Percentiles rank a stretch among this genome's conserved stretches.
phyloP scores from a whole-genome alignment of 2,113 vertebrate species.

The Pteropus alecto region DNA sequence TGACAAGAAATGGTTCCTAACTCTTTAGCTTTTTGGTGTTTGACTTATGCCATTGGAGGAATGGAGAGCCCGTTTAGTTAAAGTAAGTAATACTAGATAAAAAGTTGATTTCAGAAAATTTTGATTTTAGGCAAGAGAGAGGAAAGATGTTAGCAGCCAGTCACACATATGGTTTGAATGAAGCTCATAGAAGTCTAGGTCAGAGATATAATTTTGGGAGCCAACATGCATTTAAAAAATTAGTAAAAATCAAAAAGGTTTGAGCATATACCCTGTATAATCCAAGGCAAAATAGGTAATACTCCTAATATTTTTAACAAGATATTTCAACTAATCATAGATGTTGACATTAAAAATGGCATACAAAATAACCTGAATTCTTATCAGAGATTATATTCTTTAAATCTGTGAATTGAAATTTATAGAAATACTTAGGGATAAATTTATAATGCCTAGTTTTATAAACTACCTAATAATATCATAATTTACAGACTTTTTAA shows the following conservation, averaged over 20 bases:
- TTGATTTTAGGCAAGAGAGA: neutral
- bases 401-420: neutral
- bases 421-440: neutral
- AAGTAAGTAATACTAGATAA: neutral
- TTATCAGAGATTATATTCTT: neutral
- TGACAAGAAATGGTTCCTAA: neutral
- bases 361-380: neutral
- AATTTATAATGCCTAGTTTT: neutral
- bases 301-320: neutral
- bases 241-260: neutral
- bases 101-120: neutral
- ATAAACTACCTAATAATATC: neutral
- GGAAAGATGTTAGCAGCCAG: neutral
- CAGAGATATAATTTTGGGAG: neutral
- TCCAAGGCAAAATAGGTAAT: neutral
- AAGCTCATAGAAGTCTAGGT: neutral
- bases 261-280: neutral
- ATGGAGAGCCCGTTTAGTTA: neutral
- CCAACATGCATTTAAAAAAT: neutral
- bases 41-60: neutral
- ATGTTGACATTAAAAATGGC: neutral
- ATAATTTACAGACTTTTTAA: neutral
- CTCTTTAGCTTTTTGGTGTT: neutral
- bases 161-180: neutral
- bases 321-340: neutral